Evolutionary conservation across 2,888 invertebrate species (phyloP), one percentile per base, ranked within the genome.

Genomic region (Parnassius glacialis): DNA sequence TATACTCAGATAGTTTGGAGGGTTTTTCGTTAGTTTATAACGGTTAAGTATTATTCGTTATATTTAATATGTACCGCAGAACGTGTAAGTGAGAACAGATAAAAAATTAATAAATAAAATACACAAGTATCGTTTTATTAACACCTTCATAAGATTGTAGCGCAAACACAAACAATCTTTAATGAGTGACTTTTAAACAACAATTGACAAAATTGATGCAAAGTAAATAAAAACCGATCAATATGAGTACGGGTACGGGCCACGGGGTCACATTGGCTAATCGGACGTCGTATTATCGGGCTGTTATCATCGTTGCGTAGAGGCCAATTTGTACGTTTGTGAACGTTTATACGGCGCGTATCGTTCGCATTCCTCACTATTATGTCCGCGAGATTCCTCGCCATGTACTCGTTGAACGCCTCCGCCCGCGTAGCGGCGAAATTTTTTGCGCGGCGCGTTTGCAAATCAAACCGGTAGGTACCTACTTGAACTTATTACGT

Each of bases 391-490:
- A 84, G 83, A 85, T 85, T 85, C 83, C 80, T 76, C 73, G 78
- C 80, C 73, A 73, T 77, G 81, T 51, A 59, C 76, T 74, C 75
- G 72, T 77, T 71, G 76, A 73, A 75, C 71, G 70, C 71, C 70
- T 71, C 74, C 74, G 75, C 75, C 74, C 74, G 79, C 73, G 79
- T 83, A 86, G 85, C 86, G 85, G 87, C 87, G 84, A 87, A 76
- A 58, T 88, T 90, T 90, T 90, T 90, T 89, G 85, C 82, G 77
- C 76, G 75, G 75, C 78, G 74, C 76, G 81, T 74, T 83, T 83
- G 77, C 82, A 84, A 86, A 86, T 86, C 81, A 81, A 88, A 89
- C 87, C 87, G 86, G 89, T 88, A 84, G 81, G 79, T 70, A 67
- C 45, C 44, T 44, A 44, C 68, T 67, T 62, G 70, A 70, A 70